Base-by-base conservation (phyloP, 2,888 invertebrate genomes). In the Eristalis pertinax region DNA sequence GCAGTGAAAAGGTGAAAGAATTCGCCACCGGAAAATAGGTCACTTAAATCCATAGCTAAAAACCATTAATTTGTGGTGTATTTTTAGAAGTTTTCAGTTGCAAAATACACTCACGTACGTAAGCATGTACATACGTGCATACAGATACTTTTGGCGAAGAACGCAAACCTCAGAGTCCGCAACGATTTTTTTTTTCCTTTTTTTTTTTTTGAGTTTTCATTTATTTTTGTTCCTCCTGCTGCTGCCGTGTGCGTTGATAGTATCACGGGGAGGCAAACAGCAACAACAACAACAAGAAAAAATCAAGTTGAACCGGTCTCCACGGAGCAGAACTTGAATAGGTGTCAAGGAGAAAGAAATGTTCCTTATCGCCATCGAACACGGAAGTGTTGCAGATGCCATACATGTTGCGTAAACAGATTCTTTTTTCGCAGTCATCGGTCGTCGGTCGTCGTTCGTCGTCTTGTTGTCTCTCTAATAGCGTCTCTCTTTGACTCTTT, bases 341-440 rank as follows among this genome's bases (percentile, higher is more conserved):
- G 87, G 76, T 87, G 87, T 87, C 87, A 87, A 87, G 87, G 87
- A 87, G 87, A 87, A 87, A 80, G 79, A 87, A 84, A 87, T 84
- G 87, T 87, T 87, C 76, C 84, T 87, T 73, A 84, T 83, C 84
- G 79, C 19, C 73, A 80, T 87, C 75, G 58, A 87, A 87, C 87
- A 87, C 87, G 87, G 87, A 87, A 87, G 87, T 87, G 84, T 80
- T 87, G 75, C 84, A 68, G 41, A 68, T 72, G 43, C 38, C 69
- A 68, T 74, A 73, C 78, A 87, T 87, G 84, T 84, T 87, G 86
- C 82, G 41, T 68, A 73, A 69, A 79, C 50, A 69, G 38, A 68
- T 58, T 19, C 22, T 43, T 65, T 26, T 11, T 64, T 41, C 38
- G 13, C 13, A 13, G 10, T 38, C 35, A 4, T 5, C 35, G 26